phyloP scores from a whole-genome alignment of 2,888 invertebrate species.

The Siphlonurus alternatus region DNA sequence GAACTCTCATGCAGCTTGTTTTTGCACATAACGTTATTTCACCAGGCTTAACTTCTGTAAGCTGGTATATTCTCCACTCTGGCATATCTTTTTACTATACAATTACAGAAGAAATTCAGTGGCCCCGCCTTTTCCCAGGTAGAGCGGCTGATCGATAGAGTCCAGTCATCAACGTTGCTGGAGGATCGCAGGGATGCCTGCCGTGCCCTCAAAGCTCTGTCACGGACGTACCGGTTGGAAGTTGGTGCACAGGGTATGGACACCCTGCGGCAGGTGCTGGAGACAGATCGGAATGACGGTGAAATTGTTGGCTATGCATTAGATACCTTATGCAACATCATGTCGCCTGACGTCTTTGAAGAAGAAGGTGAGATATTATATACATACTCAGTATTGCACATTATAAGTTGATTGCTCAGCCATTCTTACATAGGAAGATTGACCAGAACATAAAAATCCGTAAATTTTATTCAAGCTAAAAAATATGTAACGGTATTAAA shows the following conservation, averaged over 20 bases:
- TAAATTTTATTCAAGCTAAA: too few species aligned
- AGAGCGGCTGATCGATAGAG: slow-evolving; percentile 82
- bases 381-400: neutral
- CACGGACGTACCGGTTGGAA: slow-evolving; percentile 82
- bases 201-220: slow-evolving; percentile 78
- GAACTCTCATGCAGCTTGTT: too few species aligned
- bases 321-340: slow-evolving; percentile 83
- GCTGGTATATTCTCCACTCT: too few species aligned
- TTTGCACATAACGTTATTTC: too few species aligned
- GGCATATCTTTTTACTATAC: too few species aligned
- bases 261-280: slow-evolving; percentile 55
- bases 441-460: too few species aligned
- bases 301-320: slow-evolving; percentile 86
- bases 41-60: too few species aligned
- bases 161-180: slow-evolving; percentile 78
- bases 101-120: too few species aligned
- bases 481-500: too few species aligned
- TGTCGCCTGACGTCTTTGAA: slow-evolving; percentile 61
- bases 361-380: slow-evolving; percentile 41
- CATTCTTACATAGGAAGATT: too few species aligned
- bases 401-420: too few species aligned
- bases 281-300: slow-evolving; percentile 73
- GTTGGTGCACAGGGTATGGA: slow-evolving; percentile 87
- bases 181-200: slow-evolving; percentile 96
- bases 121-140: slow-evolving; percentile 50